phyloP scores from a whole-genome alignment of 2,888 invertebrate species.

The Ceratothoa steindachneri region DNA sequence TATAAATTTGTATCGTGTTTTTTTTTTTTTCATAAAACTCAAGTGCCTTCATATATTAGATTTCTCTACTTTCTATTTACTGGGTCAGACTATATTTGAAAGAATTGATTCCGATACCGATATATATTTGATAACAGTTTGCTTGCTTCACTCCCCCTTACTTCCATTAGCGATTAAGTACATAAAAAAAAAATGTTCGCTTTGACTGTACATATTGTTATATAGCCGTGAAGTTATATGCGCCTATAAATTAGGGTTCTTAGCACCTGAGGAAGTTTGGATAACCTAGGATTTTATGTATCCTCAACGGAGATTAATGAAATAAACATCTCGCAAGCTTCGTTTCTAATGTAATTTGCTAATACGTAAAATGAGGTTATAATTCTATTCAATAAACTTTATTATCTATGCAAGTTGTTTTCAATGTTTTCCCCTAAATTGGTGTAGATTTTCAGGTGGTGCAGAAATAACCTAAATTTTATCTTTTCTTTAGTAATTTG shows the following conservation, averaged over 20 bases:
- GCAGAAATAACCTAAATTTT: too few relatives aligned
- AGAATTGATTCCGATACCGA: neutral
- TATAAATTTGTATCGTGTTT: neutral
- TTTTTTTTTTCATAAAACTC: neutral
- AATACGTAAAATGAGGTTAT: neutral
- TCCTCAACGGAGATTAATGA: too few relatives aligned
- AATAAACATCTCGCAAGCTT: too few relatives aligned
- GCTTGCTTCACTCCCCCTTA: too few relatives aligned
- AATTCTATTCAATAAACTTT: neutral
- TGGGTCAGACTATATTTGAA: neutral
- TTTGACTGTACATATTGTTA: neutral
- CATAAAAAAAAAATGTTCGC: neutral
- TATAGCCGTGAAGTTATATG: neutral
- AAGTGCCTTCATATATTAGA: neutral
- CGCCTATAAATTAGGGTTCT: neutral
- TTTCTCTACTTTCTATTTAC: neutral
- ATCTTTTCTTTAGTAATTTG: too few relatives aligned
- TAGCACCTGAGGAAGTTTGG: too few relatives aligned
- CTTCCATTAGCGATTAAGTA: neutral
- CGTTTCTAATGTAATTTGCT: neutral
- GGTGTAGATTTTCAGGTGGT: too few relatives aligned
- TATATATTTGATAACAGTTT: neutral
- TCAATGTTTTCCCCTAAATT: too few relatives aligned
- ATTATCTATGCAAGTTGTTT: too few relatives aligned
- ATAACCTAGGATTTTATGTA: too few relatives aligned